These are phyloP conservation scores for Protomyctophum bolini DNA, from an alignment of 2,113 vertebrate genomes.

Conservation along the genomic window DNA sequence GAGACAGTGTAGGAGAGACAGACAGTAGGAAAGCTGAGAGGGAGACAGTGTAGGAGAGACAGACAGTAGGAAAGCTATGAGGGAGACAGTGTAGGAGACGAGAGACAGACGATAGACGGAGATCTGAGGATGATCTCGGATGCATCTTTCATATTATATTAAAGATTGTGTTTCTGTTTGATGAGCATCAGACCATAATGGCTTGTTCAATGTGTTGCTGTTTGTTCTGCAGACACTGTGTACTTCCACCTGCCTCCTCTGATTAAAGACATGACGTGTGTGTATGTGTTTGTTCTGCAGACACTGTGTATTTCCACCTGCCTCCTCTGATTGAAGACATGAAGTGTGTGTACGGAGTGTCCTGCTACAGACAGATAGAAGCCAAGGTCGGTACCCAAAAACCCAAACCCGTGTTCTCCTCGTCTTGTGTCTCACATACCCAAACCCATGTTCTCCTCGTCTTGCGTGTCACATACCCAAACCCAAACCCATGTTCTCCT, in stretches of 20 bases:
- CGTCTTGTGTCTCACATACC: too few relatives aligned
- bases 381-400: conserved; percentile 85
- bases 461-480: neutral
- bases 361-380: conserved; percentile 98
- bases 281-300: conserved; percentile 83
- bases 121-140: too few relatives aligned
- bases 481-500: neutral
- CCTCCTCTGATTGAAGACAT: conserved; percentile 85
- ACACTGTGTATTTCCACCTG: conserved; percentile 95
- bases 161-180: neutral
- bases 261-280: conserved; percentile 83
- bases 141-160: too few relatives aligned
- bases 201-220: neutral
- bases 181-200: neutral
- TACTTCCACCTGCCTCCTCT: conserved; percentile 95
- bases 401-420: neutral
- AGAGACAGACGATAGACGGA: too few relatives aligned
- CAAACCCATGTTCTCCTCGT: neutral
- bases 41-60: too few relatives aligned
- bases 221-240: conserved; percentile 84
- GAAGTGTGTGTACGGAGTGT: conserved; percentile 93
- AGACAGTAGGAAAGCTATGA: too few relatives aligned
- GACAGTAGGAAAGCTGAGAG: too few relatives aligned
- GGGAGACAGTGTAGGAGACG: too few relatives aligned
- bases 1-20: too few relatives aligned